Conservation (phyloP, 1,140 invertebrate species). For the Drosophila kohkoa region DNA sequence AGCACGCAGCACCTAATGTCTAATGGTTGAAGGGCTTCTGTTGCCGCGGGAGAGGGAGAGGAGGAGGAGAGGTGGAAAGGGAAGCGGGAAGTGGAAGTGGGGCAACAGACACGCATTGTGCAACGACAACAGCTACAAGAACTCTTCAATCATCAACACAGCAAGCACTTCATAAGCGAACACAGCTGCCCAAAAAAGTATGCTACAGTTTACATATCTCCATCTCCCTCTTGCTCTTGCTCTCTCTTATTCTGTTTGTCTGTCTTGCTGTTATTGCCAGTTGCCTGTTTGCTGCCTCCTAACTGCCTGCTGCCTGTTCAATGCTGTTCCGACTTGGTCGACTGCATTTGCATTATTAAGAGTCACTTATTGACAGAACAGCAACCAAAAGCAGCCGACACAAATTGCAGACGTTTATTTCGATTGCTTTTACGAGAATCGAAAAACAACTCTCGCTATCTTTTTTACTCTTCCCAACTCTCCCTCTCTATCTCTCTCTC, state of each 20-base stretch:
- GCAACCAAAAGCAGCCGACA: constrained; percentile 20
- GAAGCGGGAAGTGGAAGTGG: not conserved
- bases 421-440: constrained; percentile 30
- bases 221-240: not conserved
- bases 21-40: not conserved
- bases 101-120: constrained; percentile 41
- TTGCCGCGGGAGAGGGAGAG: no score
- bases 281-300: constrained; percentile 14
- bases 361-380: constrained; percentile 66
- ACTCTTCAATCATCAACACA: constrained; percentile 65
- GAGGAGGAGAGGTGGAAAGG: not conserved
- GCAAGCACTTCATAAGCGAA: constrained; percentile 56
- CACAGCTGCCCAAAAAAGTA: constrained; percentile 50
- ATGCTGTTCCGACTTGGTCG: constrained; percentile 15
- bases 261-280: constrained; percentile 21
- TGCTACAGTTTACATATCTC: constrained; percentile 35
- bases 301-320: constrained; percentile 13
- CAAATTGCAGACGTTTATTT: constrained; percentile 55
- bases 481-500: not conserved
- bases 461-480: not conserved
- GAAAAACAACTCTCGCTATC: constrained; percentile 24
- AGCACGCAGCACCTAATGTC: constrained; percentile 55
- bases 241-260: not conserved
- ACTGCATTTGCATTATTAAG: constrained; percentile 51
- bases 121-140: constrained; percentile 55